A percentile compares a stretch with the other conserved stretches of the same genome.
Conservation (phyloP, 2,888 invertebrate species). For the Latrodectus elegans region DNA sequence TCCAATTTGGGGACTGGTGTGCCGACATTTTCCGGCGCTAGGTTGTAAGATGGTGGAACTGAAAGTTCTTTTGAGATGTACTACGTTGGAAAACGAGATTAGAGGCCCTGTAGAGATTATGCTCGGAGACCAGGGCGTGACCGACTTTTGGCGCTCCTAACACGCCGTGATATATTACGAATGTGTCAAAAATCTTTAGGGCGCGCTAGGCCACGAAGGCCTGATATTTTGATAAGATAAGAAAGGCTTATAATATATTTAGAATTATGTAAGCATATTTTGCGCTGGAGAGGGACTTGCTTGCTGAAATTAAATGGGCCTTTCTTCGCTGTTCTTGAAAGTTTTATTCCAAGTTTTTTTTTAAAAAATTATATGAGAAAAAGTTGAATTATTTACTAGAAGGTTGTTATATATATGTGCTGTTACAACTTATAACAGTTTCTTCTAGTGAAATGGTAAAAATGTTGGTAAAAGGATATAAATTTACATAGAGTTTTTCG, state of each 20-base stretch:
- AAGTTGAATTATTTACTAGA: too few relatives aligned
- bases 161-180: conserved; percentile 43
- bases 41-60: conserved; percentile 16
- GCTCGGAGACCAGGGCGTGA: conserved; percentile 28
- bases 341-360: too few relatives aligned
- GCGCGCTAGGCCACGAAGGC: conserved; percentile 1
- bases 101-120: neutral
- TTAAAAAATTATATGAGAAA: too few relatives aligned
- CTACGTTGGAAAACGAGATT: neutral
- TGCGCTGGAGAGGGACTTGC: neutral
- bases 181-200: conserved; percentile 25
- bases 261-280: neutral
- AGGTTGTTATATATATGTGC: too few relatives aligned
- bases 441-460: too few relatives aligned
- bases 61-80: neutral
- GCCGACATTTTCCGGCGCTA: neutral
- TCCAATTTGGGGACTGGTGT: conserved; percentile 48
- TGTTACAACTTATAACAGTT: too few relatives aligned
- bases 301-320: too few relatives aligned
- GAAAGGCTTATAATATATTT: conserved; percentile 36
- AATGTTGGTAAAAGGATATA: too few relatives aligned
- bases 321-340: too few relatives aligned
- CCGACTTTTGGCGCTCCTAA: conserved; percentile 12
- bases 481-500: too few relatives aligned
- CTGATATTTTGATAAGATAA: conserved; percentile 41